Percentiles rank a stretch among this genome's conserved stretches.
Evolutionary conservation across 2,888 invertebrate genomes (phyloP).

Genomic region (Nomada flava): DNA sequence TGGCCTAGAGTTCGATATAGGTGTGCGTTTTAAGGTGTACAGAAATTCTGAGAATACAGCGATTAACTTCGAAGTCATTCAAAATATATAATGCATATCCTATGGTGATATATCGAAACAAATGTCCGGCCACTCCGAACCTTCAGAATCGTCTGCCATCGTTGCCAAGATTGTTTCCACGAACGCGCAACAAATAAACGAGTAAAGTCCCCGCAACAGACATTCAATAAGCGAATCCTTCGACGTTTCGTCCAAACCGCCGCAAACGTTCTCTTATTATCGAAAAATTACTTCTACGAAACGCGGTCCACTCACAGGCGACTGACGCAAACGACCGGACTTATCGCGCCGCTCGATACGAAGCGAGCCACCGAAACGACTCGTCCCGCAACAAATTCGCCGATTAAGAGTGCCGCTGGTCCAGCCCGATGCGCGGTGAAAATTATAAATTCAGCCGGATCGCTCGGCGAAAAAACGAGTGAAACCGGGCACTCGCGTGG

Average conservation of each 20-base stretch:
- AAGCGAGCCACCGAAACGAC: neutral
- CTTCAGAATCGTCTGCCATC: too few relatives aligned
- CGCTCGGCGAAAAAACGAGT: neutral
- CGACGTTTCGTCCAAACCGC: neutral
- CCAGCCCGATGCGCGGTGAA: conserved; percentile 15
- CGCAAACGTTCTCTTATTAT: conserved; percentile 1
- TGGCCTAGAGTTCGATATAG: too few relatives aligned
- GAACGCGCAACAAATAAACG: neutral
- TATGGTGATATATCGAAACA: too few relatives aligned
- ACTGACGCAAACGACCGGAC: conserved; percentile 19
- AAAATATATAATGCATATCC: too few relatives aligned
- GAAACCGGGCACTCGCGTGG: conserved; percentile 7
- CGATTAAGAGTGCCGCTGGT: conserved; percentile 18
- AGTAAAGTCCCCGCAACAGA: neutral
- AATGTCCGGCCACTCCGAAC: too few relatives aligned
- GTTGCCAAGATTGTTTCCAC: too few relatives aligned
- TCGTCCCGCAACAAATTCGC: conserved; percentile 34
- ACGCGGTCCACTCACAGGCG: neutral
- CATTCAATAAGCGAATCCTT: neutral
- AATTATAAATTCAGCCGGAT: conserved; percentile 36
- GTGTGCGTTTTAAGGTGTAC: too few relatives aligned
- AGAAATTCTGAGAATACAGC: too few relatives aligned
- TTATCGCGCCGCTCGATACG: conserved; percentile 20
- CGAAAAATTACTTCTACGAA: conserved; percentile 26
- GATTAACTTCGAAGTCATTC: too few relatives aligned